Evolutionary conservation across 2,113 vertebrate species (phyloP).

Genomic region (Leucopsar rothschildi): DNA sequence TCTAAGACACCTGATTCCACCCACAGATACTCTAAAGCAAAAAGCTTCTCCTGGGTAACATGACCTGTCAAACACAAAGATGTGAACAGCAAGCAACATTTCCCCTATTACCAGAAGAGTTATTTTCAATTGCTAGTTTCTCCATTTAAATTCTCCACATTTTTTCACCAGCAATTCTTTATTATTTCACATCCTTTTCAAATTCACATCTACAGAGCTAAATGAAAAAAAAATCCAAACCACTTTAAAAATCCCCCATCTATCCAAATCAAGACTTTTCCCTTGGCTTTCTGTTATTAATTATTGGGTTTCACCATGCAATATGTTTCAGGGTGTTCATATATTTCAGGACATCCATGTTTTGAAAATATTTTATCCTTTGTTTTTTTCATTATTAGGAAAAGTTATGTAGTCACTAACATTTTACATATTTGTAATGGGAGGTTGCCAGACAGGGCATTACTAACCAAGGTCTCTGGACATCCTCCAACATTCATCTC

Average conservation of each 20-base stretch:
- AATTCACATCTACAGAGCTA: not conserved
- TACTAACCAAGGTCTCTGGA: not conserved
- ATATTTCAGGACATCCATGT: not conserved
- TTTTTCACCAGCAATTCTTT: not conserved
- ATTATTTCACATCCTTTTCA: not conserved
- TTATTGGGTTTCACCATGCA: not conserved
- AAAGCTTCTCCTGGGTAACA: not conserved
- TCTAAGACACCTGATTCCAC: not conserved
- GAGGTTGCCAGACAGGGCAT: not conserved
- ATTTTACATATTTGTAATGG: not conserved
- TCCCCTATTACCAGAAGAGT: not conserved
- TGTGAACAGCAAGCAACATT: not conserved
- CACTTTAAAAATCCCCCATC: rapidly evolving
- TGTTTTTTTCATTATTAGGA: not conserved
- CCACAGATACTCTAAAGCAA: not conserved
- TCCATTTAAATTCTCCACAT: not conserved
- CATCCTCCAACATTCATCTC: not conserved
- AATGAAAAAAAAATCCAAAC: not conserved
- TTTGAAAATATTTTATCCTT: not conserved
- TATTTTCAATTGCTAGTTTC: not conserved
- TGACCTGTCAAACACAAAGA: constrained; percentile 1
- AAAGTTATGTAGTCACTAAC: not conserved
- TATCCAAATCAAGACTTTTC: not conserved
- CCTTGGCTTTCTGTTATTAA: not conserved
- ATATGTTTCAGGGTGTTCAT: not conserved